These are phyloP conservation scores for Saguinus midas DNA, from an alignment of 2,113 vertebrate genomes.

Conservation along the genomic window DNA sequence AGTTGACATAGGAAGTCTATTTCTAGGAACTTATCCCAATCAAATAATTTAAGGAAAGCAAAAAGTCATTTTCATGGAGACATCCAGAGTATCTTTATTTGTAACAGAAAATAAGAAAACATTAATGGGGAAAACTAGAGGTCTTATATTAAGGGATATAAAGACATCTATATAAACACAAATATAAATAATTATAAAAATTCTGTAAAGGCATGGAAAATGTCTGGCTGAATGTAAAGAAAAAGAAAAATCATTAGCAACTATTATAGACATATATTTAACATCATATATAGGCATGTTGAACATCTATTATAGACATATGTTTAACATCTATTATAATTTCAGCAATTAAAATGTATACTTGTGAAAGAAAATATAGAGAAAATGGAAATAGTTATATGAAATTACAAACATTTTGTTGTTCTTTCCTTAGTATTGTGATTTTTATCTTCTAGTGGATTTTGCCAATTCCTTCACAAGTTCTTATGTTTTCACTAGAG, in stretches of 20 bases:
- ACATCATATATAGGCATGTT: background rate
- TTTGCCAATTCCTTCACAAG: background rate
- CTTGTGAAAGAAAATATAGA: background rate
- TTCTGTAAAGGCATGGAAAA: background rate
- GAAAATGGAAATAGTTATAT: background rate
- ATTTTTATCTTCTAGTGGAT: slow-evolving; percentile 5
- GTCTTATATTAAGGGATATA: background rate
- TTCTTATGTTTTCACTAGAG: background rate
- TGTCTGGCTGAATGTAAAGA: background rate
- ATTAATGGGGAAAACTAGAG: background rate
- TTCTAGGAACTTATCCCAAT: background rate
- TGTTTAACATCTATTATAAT: background rate
- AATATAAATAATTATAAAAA: background rate
- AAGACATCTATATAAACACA: background rate
- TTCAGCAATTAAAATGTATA: background rate
- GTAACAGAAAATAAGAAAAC: slow-evolving; percentile 26
- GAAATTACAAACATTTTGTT: background rate
- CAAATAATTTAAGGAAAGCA: background rate
- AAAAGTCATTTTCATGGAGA: background rate
- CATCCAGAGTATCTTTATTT: background rate
- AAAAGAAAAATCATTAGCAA: background rate
- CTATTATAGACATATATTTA: background rate
- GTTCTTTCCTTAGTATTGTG: background rate
- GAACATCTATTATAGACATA: background rate
- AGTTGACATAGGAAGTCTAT: background rate